Evolutionary conservation across 2,888 invertebrate species (phyloP).

Genomic region (Oasisia sp.): DNA sequence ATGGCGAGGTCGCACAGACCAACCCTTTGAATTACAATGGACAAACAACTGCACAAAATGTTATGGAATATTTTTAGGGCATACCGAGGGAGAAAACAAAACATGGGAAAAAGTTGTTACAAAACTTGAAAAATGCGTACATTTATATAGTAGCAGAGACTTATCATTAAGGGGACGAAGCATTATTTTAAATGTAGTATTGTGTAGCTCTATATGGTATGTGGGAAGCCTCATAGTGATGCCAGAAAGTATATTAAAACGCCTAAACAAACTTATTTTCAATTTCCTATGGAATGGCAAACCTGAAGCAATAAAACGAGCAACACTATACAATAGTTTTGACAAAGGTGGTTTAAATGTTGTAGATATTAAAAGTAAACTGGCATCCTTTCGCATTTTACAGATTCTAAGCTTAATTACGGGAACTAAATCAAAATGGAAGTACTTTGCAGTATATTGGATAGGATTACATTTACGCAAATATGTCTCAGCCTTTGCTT

Average conservation of each 20-base stretch:
- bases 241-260: not conserved
- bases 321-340: not conserved
- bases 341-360: not conserved
- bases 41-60: not conserved
- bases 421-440: not conserved
- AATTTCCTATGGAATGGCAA: not conserved
- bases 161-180: slow-evolving; percentile 22
- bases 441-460: not conserved
- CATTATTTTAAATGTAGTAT: not conserved
- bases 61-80: not conserved
- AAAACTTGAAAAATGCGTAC: too few species aligned
- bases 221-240: not conserved
- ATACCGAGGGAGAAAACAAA: not conserved
- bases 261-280: not conserved
- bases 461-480: not conserved
- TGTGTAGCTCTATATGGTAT: slow-evolving; percentile 17
- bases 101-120: not conserved
- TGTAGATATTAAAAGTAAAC: too few species aligned
- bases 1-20: not conserved
- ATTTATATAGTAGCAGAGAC: not conserved
- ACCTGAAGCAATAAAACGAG: not conserved
- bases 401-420: not conserved
- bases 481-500: not conserved
- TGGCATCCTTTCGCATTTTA: not conserved
- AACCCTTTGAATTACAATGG: not conserved